phyloP scores from a whole-genome alignment of 1,140 invertebrate genomes.

The Diorhabda carinulata region DNA sequence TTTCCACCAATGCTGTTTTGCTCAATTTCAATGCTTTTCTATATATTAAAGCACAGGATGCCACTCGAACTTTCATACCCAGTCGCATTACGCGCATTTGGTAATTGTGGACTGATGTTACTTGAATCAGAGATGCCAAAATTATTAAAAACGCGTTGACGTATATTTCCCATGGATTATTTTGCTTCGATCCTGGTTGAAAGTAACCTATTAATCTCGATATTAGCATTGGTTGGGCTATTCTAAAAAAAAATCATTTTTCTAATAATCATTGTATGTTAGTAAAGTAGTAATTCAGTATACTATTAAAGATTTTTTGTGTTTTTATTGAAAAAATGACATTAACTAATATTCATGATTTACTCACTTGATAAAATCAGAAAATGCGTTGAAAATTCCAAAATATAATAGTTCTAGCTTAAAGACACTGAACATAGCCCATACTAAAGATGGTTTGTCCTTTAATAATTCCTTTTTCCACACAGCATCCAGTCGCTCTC shows the following conservation, averaged over 20 bases:
- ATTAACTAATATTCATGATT: slow-evolving; percentile 49
- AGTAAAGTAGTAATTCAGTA: background rate
- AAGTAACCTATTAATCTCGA: slow-evolving; percentile 29
- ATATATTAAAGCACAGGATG: slow-evolving; percentile 76
- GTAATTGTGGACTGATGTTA: slow-evolving; percentile 71
- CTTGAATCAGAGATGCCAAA: slow-evolving; percentile 57
- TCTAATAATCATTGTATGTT: background rate
- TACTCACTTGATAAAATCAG: slow-evolving; percentile 5
- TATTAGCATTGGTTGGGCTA: slow-evolving; percentile 48
- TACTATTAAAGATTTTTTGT: background rate
- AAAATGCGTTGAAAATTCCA: background rate
- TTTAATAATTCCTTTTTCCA: slow-evolving; percentile 1
- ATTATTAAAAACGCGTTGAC: slow-evolving; percentile 67
- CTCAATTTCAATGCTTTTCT: slow-evolving; percentile 66
- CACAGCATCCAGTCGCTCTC: background rate
- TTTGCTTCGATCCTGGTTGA: slow-evolving; percentile 15
- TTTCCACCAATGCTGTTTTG: slow-evolving; percentile 64
- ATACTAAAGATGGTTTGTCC: background rate
- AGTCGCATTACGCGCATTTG: slow-evolving; percentile 66
- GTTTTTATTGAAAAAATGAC: background rate
- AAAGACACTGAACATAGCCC: background rate
- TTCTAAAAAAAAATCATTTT: slow-evolving; percentile 26
- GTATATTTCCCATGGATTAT: slow-evolving; percentile 55
- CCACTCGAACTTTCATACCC: slow-evolving; percentile 78
- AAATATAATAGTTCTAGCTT: background rate